Conservation (phyloP, 2,797 vertebrate species). For the Phoebastria nigripes region DNA sequence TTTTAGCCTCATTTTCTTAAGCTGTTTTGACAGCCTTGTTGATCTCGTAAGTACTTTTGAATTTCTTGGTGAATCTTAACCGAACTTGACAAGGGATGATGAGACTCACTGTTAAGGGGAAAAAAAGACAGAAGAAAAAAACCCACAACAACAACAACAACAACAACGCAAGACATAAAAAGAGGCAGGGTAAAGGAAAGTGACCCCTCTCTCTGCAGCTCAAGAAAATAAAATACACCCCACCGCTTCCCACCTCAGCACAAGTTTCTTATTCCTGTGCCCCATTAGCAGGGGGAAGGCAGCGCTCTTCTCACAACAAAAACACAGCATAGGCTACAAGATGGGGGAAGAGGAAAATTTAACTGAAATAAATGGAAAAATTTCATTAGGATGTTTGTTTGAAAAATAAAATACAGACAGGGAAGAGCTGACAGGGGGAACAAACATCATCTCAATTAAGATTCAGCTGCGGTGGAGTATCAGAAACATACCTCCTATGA, state of each 20-base stretch:
- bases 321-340: background rate
- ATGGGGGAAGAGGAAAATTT: background rate
- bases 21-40: slow-evolving; percentile 42
- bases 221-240: background rate
- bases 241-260: background rate
- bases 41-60: background rate
- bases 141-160: background rate
- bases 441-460: background rate
- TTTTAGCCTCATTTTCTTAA: slow-evolving; percentile 21
- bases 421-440: background rate
- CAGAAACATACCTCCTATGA: background rate
- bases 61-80: background rate
- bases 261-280: background rate
- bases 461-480: background rate
- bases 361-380: background rate
- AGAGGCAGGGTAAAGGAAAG: background rate
- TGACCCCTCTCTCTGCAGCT: background rate
- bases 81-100: slow-evolving; percentile 12
- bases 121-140: background rate
- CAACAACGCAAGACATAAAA: background rate
- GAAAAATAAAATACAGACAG: background rate
- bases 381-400: background rate
- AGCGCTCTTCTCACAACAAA: background rate
- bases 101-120: background rate
- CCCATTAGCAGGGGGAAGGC: background rate